These are phyloP conservation scores for Thysanoteuthis rhombus DNA, from an alignment of 2,888 invertebrate species.

Conservation along the genomic window DNA sequence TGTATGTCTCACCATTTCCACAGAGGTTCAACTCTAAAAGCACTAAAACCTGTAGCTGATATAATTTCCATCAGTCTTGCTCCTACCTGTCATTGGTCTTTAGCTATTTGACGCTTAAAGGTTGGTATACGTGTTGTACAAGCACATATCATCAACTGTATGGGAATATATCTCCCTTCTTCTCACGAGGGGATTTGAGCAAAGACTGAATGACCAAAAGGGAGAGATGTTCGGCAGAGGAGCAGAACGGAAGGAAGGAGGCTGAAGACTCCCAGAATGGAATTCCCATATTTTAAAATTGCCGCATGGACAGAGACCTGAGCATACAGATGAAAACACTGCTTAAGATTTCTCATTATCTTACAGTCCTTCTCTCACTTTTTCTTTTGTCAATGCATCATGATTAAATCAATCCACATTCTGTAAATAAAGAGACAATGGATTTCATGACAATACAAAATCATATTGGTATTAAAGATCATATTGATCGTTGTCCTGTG, in stretches of 20 bases:
- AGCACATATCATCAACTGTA: too few species aligned
- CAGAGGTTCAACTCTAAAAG: too few species aligned
- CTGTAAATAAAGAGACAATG: background rate
- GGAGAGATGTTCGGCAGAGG: background rate
- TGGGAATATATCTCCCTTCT: too few species aligned
- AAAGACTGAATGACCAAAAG: too few species aligned
- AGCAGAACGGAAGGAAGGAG: background rate
- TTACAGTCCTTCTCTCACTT: background rate
- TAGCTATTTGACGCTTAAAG: too few species aligned
- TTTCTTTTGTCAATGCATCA: background rate
- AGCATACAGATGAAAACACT: background rate
- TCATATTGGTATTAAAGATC: background rate
- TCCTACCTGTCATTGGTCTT: too few species aligned
- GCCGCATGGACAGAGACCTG: background rate
- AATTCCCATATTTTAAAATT: background rate
- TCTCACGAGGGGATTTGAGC: too few species aligned
- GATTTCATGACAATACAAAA: background rate
- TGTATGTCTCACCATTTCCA: too few species aligned
- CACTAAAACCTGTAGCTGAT: too few species aligned
- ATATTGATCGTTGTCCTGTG: background rate
- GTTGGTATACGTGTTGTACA: too few species aligned
- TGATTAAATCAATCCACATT: background rate
- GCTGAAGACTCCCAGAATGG: background rate
- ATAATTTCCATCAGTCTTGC: too few species aligned
- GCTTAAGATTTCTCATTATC: background rate